Evolutionary conservation across 92 coral and sea anemone genomes (phyloP).

Genomic region (Zoanthus sociatus): DNA sequence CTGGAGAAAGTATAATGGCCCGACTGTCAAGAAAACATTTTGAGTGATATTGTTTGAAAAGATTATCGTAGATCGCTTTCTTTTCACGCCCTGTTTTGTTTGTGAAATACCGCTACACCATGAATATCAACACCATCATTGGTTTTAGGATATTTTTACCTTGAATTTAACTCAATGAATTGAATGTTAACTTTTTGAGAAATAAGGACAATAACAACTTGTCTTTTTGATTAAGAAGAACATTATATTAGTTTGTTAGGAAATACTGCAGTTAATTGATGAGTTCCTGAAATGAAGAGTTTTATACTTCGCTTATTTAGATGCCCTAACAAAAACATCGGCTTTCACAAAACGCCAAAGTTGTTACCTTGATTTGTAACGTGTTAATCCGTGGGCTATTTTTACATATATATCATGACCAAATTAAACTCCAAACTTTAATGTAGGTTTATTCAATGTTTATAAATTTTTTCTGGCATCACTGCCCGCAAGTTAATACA

Average conservation of each 20-base stretch:
- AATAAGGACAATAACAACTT: background rate
- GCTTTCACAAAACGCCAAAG: background rate
- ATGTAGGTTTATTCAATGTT: constrained; percentile 8
- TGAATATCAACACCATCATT: constrained; percentile 18
- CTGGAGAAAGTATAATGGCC: background rate
- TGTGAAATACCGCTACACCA: constrained; percentile 24
- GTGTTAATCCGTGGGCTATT: background rate
- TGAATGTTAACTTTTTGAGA: background rate
- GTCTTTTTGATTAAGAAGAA: background rate
- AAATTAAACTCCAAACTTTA: constrained; percentile 10
- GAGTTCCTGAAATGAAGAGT: constrained; percentile 40
- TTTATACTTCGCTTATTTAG: background rate
- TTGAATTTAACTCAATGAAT: background rate
- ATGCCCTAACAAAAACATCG: constrained; percentile 11
- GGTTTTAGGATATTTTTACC: background rate
- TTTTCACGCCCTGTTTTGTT: constrained; percentile 25
- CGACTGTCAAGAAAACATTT: constrained; percentile 3
- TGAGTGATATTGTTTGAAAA: background rate
- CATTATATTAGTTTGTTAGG: constrained; percentile 9
- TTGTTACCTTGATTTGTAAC: background rate
- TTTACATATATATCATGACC: background rate
- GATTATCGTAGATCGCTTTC: background rate
- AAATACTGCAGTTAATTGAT: constrained; percentile 18
- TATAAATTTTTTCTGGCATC: constrained; percentile 4
- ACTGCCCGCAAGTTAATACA: constrained; percentile 4